Evolutionary conservation across 2,113 vertebrate genomes (phyloP), one percentile per base, ranked within the genome.

Genomic region (Lasiurus cinereus): DNA sequence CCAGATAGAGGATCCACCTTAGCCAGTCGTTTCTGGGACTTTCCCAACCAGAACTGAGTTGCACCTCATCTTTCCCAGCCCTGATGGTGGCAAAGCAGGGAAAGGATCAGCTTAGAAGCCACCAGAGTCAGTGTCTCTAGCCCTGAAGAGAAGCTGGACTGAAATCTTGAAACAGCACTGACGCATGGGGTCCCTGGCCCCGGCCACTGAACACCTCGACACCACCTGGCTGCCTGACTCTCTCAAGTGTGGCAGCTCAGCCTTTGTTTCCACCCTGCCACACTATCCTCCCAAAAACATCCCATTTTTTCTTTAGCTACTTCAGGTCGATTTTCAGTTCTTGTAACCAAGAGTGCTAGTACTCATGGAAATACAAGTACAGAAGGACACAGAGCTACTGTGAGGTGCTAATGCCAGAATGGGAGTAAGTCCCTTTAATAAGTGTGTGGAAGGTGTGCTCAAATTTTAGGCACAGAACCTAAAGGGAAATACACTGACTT

Each of bases 401-500:
- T 11, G 19, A 67, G 76, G 5, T n/a, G 79, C n/a, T 66, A 79
- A 95, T 18, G 14, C 13, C 64, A 91, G 22, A 94, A 39, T 5
- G 11, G 43, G 1, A 39, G 54, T 85, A 83, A 82, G 62, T 52
- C 67, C 52, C 48, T 13, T 16, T 70, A 66, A 29, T 8, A 62
- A 6, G 46, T 19, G 21, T n/a, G 27, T 39, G 6, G 77, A 18
- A 62, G 24, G 56, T 6, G 22, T n/a, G 64, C 18, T 83, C 85
- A 83, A 77, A 76, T 31, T 69, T 78, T 4, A 90, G 76, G 24
- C 54, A 79, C 15, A 54, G 46, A 19, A 76, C n/a, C 66, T 66
- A 86, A 31, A 80, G 36, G n/a, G 31, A 94, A 87, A 83, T 73
- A 89, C 74, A 66, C 43, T 43, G 27, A 92, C 14, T 33, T 46